Conservation (phyloP, 1,140 invertebrate species). For the Berghia stephanieae region DNA sequence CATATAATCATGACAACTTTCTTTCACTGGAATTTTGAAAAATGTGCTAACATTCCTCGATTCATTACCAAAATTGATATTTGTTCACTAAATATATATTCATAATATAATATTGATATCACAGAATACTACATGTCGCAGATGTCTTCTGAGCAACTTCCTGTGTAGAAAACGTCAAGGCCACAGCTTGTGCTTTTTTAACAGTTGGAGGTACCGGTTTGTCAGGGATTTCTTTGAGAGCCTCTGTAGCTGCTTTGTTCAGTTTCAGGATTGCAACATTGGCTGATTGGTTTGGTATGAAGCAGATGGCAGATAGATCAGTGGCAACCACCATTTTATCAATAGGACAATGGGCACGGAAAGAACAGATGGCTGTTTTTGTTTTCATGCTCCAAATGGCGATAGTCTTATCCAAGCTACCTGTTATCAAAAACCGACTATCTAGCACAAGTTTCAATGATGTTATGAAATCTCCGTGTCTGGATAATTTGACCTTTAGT, state of each 20-base stretch:
- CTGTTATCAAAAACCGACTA: not conserved
- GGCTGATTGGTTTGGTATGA: not conserved
- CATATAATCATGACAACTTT: no score
- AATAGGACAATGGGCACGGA: not conserved
- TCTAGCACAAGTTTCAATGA: not conserved
- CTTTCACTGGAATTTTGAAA: no score
- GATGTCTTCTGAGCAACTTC: not conserved
- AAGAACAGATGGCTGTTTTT: not conserved
- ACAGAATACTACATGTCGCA: not conserved
- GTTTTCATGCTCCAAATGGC: slow-evolving; percentile 13
- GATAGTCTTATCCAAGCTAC: slow-evolving; percentile 9
- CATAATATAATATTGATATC: no score
- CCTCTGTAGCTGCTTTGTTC: not conserved
- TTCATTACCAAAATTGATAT: no score
- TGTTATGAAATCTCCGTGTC: slow-evolving; percentile 6
- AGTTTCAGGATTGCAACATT: not conserved
- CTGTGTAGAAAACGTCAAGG: slow-evolving; percentile 12
- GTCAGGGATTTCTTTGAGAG: not conserved
- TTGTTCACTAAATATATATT: no score
- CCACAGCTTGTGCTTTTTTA: slow-evolving; percentile 14
- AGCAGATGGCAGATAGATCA: not conserved
- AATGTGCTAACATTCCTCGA: no score
- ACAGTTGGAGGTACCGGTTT: not conserved
- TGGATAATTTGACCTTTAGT: slow-evolving; percentile 16
- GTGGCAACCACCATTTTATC: not conserved